phyloP scores from a whole-genome alignment of 2,113 vertebrate genomes.

The Apteryx mantelli region DNA sequence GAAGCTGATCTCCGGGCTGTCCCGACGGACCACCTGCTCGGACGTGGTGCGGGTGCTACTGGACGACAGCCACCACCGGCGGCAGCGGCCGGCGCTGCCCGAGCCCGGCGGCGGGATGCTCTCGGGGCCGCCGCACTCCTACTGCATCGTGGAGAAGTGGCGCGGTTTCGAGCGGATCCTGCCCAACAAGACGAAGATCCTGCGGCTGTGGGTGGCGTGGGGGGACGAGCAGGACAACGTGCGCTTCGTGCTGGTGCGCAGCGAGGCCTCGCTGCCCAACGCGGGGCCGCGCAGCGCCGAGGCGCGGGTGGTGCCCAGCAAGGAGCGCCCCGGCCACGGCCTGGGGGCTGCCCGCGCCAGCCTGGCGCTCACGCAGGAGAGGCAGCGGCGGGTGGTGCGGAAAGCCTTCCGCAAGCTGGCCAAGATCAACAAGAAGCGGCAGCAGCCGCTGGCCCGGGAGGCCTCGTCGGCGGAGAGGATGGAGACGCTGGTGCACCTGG shows the following conservation, averaged over 20 bases:
- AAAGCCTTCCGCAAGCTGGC: constrained; percentile 96
- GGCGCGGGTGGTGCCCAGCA: constrained; percentile 91
- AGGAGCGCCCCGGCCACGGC: constrained; percentile 78
- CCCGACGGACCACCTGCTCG: constrained; percentile 90
- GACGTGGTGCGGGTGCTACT: constrained; percentile 90
- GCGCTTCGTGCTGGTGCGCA: constrained; percentile 89
- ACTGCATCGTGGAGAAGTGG: constrained; percentile 95
- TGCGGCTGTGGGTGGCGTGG: constrained; percentile 93
- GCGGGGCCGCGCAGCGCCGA: constrained; percentile 88
- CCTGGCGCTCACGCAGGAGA: constrained; percentile 82
- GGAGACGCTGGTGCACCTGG: constrained; percentile 92
- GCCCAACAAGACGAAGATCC: constrained; percentile 89
- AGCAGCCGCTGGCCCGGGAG: constrained; percentile 73
- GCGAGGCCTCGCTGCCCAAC: constrained; percentile 85
- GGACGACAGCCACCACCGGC: constrained; percentile 81
- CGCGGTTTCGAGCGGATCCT: constrained; percentile 91
- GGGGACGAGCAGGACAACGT: constrained; percentile 90
- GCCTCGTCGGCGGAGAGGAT: constrained; percentile 82
- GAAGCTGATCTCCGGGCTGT: constrained; percentile 90
- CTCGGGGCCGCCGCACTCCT: constrained; percentile 83
- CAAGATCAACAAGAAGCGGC: constrained; percentile 87
- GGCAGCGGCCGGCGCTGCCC: constrained; percentile 62
- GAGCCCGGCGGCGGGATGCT: constrained; percentile 78
- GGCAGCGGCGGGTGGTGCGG: constrained; percentile 88
- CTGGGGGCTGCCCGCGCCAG: constrained; percentile 70